A percentile compares a stretch with the other conserved stretches of the same genome.
These are phyloP conservation scores for Columba janthina DNA, from an alignment of 2,113 vertebrate species.

Conservation along the genomic window DNA sequence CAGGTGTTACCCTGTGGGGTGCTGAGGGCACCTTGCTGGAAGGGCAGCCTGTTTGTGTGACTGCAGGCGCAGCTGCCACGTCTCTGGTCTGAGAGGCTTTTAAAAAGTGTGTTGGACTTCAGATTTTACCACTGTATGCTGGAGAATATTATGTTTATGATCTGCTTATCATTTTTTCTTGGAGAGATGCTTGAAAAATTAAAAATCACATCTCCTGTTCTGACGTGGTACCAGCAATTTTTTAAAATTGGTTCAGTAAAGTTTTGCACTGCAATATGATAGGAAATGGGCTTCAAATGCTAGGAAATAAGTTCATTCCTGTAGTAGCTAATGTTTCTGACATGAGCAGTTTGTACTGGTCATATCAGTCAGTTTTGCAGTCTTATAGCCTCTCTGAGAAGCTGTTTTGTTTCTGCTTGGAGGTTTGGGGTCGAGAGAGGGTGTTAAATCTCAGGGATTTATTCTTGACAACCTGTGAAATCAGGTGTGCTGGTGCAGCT, in stretches of 20 bases:
- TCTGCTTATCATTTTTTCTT: neutral
- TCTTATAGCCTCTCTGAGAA: neutral
- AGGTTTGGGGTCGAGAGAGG: neutral
- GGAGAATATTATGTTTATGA: neutral
- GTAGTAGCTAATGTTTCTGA: neutral
- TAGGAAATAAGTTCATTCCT: neutral
- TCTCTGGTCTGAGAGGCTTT: neutral
- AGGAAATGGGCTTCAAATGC: neutral
- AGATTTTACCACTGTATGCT: neutral
- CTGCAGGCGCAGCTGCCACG: neutral
- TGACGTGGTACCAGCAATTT: neutral
- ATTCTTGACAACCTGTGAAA: neutral
- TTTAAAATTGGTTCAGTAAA: neutral
- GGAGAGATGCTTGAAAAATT: neutral
- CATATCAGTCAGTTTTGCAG: neutral
- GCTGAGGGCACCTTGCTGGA: neutral
- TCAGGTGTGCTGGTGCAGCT: neutral
- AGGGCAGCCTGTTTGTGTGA: fast-evolving
- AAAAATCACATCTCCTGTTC: neutral
- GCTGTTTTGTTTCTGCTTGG: neutral
- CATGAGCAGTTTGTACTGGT: neutral
- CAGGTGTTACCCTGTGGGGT: neutral
- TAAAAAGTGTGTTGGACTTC: neutral
- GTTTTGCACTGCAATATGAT: neutral
- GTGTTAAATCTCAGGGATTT: neutral